Base-by-base conservation (phyloP, 2,888 invertebrate genomes). In the Eurytoma adleriae region DNA sequence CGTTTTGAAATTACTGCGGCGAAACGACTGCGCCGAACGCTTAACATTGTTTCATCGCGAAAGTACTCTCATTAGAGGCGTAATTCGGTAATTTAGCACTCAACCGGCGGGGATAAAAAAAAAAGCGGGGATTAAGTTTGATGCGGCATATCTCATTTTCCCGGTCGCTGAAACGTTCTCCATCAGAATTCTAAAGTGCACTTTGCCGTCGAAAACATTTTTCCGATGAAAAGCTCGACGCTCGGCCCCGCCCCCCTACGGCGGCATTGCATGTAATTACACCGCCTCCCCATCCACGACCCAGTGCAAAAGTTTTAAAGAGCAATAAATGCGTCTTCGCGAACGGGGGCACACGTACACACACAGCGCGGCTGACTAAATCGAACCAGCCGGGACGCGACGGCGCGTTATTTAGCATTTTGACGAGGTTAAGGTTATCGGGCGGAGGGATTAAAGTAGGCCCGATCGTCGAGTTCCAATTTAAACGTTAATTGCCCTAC, bases 11-110 rank as follows among this genome's bases (percentile, higher is more conserved):
- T 40, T 40, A 7, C 40, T 40, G 40, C 40, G 40, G 5, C 7
- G 40, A 10, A 40, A 40, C 40, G 40, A 40, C 10, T 10, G 24
- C 12, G 69, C 40, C 1, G 40, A 40, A 40, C 10, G 40, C 10
- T 40, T 40, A 40, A 40, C 16, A 59, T 68, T 68, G 52, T 68
- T 52, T 68, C 18, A 24, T 30, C 2, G 56, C 20, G 20, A 71
- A 50, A 59, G 61, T 78, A 67, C 78, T 78, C 67, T 72, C 54
- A 24, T 72, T 18, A 52, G 18, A 54, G 59, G 61, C 30, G 27
- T 78, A 73, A 72, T 78, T 73, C 62, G 54, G 48, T 68, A 73
- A 72, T 73, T 68, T 78, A 48, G 68, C 61, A 68, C 61, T 68
- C 61, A 24, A 14, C 48, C 16, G 14, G n/a, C 24, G 18, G 16